Conservation (phyloP, 2,797 vertebrate species). For the Chaetophractus vellerosus region DNA sequence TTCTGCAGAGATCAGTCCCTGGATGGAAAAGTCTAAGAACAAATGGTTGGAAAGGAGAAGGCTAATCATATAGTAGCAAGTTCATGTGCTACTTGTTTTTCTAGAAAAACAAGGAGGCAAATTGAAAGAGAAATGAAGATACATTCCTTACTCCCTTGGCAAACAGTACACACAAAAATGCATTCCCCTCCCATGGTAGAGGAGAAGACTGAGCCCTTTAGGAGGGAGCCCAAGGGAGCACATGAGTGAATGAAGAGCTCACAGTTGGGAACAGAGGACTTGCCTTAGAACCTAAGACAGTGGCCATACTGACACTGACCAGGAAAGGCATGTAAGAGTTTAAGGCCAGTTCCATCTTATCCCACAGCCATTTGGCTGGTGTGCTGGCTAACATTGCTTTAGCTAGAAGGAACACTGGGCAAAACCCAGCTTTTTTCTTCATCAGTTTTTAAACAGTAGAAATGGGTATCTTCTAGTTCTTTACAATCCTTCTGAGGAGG, state of each 20-base stretch:
- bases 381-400: not conserved
- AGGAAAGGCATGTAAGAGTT: not conserved
- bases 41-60: constrained; percentile 1
- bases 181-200: not conserved
- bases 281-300: not conserved
- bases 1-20: constrained; percentile 29
- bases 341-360: not conserved
- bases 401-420: not conserved
- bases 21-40: constrained; percentile 26
- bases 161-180: not conserved
- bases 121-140: constrained; percentile 42
- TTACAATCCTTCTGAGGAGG: not conserved
- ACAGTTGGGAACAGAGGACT: not conserved
- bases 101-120: not conserved
- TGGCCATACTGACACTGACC: not conserved
- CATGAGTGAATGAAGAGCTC: not conserved
- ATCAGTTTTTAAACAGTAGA: not conserved
- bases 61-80: not conserved
- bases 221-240: not conserved
- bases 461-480: not conserved
- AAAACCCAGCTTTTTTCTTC: not conserved
- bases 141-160: not conserved
- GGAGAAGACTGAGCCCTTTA: not conserved
- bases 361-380: not conserved
- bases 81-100: not conserved